Conservation (phyloP, 2,888 invertebrate species). For the Himalopsyche kuldschensis region DNA sequence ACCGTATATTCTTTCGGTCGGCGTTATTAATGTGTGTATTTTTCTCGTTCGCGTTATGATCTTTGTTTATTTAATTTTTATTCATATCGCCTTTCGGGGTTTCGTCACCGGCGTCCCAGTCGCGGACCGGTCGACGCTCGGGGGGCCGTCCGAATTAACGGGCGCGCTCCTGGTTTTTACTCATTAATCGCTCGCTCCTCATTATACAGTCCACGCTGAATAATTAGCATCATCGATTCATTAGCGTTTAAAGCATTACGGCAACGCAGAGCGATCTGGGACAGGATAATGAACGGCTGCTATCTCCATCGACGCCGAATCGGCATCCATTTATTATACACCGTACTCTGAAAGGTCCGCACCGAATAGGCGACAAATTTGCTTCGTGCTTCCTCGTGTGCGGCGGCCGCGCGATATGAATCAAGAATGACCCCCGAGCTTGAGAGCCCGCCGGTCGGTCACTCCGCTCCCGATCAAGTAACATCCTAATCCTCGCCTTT, state of each 20-base stretch:
- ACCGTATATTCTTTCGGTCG: conserved; percentile 11
- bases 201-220: conserved; percentile 9
- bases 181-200: conserved; percentile 15
- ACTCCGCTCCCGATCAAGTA: neutral
- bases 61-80: conserved; percentile 35
- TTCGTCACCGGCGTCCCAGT: neutral
- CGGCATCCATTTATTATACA: conserved; percentile 13
- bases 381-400: conserved; percentile 7
- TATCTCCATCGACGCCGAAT: conserved; percentile 2
- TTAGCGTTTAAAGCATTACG: conserved; percentile 2
- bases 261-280: neutral
- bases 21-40: conserved; percentile 20
- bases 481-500: conserved; percentile 15
- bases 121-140: neutral
- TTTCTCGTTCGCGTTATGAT: conserved; percentile 18
- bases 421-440: neutral
- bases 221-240: conserved; percentile 19
- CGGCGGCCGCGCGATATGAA: neutral
- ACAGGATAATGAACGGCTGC: neutral
- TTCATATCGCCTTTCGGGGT: conserved; percentile 22
- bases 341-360: neutral
- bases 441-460: neutral
- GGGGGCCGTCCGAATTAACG: neutral
- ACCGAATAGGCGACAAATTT: conserved; percentile 17
- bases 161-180: conserved; percentile 23